These are phyloP conservation scores for Quadroppia sp. DNA, from an alignment of 2,888 invertebrate species.

Conservation along the genomic window DNA sequence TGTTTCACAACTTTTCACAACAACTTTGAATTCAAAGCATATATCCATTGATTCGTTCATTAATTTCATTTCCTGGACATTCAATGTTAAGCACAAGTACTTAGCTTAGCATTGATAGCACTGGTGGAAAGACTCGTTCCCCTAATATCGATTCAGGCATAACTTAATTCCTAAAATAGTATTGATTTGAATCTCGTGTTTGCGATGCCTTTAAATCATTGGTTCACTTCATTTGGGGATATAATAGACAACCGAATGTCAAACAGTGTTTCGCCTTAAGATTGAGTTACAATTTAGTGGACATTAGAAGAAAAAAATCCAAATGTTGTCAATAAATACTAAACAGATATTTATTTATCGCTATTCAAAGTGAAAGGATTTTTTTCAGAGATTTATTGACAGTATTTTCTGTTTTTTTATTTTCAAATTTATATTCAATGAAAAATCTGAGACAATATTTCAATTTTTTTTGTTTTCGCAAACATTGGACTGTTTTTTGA, in stretches of 20 bases:
- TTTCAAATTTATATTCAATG: neutral
- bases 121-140: neutral
- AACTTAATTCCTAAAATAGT: neutral
- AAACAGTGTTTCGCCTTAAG: too few relatives aligned
- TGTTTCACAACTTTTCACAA: neutral
- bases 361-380: too few relatives aligned
- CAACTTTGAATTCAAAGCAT: neutral
- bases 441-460: neutral
- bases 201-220: neutral
- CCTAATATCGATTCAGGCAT: slow-evolving; percentile 7
- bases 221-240: neutral
- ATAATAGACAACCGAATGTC: neutral
- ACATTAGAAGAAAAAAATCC: too few relatives aligned
- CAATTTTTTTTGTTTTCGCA: neutral
- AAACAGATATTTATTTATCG: too few relatives aligned
- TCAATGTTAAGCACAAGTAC: neutral
- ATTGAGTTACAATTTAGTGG: too few relatives aligned
- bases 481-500: neutral
- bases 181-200: neutral
- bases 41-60: neutral
- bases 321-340: too few relatives aligned
- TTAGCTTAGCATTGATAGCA: neutral
- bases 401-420: neutral
- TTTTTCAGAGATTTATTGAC: too few relatives aligned
- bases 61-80: slow-evolving; percentile 19